Evolutionary conservation across 2,888 invertebrate species (phyloP), one percentile per base, ranked within the genome.

Genomic region (Sympetrum striolatum): DNA sequence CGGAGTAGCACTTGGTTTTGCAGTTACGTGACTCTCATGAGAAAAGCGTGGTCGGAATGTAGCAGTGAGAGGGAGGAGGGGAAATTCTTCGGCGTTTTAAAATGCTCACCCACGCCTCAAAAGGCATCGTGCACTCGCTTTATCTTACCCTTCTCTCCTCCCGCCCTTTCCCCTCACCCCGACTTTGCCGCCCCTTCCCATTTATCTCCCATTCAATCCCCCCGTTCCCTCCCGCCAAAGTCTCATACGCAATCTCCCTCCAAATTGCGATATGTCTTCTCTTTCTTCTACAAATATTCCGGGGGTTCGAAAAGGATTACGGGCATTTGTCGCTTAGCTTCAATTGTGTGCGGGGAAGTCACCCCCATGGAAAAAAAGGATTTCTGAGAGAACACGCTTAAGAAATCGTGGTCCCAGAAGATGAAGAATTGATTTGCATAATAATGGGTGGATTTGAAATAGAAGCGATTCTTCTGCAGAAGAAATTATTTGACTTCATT

Each of bases 21-120:
- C 22, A 14, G 64, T 86, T 86, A 86, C 86, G 86, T 86, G 86
- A 86, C 60, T 64, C 58, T 86, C 86, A 60, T 86, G 64, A 64
- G 60, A 31, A 82, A 82, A 53, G 53, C 53, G 25, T 44, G 44
- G 18, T 53, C 37, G 48, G 44, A 15, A 48, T 48, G 25, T 37
- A 58, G 60, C 31, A n/a, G 53, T 0, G 39, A n/a, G 60, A 60
- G 35, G 39, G 3, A 37, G 60, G 10, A 2, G 18, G 86, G 81
- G 4, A 25, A 82, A 82, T 18, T 53, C 53, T 58, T 82, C 22
- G 53, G 35, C 82, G 86, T 64, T 64, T 86, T 37, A 60, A 86
- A 86, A 86, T 86, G 53, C 82, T 82, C 82, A 39, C 86, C 86
- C 86, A 22, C 35, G 60, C 60, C 86, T 86, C 60, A 73, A 39